Conservation (phyloP, 1,140 invertebrate species). For the Luehdorfia chinensis region DNA sequence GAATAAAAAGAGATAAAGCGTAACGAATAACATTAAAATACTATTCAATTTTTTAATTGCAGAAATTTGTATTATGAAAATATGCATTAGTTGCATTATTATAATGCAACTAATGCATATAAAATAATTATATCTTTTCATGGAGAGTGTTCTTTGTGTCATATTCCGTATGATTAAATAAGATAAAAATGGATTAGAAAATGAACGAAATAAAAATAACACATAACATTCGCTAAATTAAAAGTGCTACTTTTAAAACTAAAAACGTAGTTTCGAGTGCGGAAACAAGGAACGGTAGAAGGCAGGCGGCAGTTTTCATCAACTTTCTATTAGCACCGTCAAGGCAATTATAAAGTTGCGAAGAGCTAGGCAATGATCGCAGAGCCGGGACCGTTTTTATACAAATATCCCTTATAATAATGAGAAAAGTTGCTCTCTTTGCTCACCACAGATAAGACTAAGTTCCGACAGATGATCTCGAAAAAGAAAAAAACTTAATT, state of each 20-base stretch:
- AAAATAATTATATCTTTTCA: no score
- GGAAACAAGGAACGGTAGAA: conserved; percentile 48
- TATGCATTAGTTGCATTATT: no score
- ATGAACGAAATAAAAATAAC: no score
- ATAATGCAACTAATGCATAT: no score
- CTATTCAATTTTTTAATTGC: no score
- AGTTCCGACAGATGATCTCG: conserved; percentile 57
- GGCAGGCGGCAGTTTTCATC: conserved; percentile 63
- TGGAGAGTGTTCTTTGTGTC: no score
- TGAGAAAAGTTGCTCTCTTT: conserved; percentile 66
- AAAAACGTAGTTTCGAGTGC: conserved; percentile 53
- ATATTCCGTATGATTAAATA: no score
- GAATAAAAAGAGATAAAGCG: no score
- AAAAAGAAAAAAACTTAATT: conserved; percentile 58
- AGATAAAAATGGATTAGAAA: no score
- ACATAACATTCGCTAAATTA: no score
- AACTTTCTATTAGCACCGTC: conserved; percentile 69
- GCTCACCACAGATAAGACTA: conserved; percentile 32
- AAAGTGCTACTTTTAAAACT: conserved; percentile 29
- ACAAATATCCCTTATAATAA: conserved; percentile 71
- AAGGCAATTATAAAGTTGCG: conserved; percentile 71
- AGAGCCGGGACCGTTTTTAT: conserved; percentile 48
- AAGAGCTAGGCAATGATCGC: conserved; percentile 46
- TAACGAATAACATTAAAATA: no score
- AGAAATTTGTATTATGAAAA: no score